Evolutionary conservation across 2,113 vertebrate genomes (phyloP).

Genomic region (Dasypus novemcinctus): DNA sequence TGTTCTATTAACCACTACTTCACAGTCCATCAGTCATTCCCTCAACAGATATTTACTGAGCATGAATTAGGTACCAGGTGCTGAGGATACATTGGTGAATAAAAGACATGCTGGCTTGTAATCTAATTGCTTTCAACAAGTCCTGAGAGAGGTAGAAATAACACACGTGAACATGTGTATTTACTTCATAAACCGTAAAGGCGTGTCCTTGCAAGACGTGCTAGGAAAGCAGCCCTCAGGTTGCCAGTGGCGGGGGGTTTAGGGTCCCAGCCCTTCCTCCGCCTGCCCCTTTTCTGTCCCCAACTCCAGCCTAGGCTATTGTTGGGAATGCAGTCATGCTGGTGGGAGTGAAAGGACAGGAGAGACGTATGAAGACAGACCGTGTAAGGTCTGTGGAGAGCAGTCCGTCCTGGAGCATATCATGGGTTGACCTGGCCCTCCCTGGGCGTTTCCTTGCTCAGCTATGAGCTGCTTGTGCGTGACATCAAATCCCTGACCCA

Average conservation of each 20-base stretch:
- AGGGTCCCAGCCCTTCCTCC: not conserved
- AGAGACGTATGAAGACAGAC: not conserved
- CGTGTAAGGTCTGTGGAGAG: not conserved
- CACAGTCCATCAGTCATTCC: not conserved
- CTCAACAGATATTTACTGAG: not conserved
- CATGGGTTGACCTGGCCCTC: not conserved
- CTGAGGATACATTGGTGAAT: fast-evolving
- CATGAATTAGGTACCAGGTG: too few species aligned
- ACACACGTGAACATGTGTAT: not conserved
- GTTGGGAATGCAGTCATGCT: not conserved
- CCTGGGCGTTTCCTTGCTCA: fast-evolving
- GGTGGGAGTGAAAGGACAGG: not conserved
- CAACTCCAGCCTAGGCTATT: not conserved
- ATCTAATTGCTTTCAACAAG: not conserved
- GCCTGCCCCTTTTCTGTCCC: not conserved
- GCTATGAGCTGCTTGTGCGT: not conserved
- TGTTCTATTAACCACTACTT: too few species aligned
- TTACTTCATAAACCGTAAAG: not conserved
- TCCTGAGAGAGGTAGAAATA: not conserved
- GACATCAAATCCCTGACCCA: not conserved
- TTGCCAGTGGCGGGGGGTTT: not conserved
- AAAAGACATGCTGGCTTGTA: not conserved
- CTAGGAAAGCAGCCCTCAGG: not conserved
- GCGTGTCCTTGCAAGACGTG: fast-evolving
- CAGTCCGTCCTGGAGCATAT: not conserved